Conservation (phyloP, 2,797 vertebrate genomes). For the Stomatorhinus walkeri region DNA sequence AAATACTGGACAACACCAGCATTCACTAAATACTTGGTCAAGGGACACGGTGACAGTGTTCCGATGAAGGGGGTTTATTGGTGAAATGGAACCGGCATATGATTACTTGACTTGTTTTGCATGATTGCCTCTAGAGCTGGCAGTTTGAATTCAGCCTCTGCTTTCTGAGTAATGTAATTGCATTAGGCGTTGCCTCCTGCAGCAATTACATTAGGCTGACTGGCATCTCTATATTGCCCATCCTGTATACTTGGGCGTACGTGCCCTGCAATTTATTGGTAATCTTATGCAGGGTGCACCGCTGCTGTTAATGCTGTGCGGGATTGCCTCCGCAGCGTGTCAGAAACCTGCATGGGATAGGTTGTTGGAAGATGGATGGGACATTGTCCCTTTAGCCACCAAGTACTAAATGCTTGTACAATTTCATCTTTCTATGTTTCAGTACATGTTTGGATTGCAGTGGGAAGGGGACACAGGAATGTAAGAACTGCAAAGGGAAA, state of each 20-base stretch:
- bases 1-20: not conserved
- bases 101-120: not conserved
- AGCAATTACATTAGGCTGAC: not conserved
- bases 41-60: not conserved
- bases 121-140: not conserved
- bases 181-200: not conserved
- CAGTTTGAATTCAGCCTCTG: not conserved
- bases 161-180: not conserved
- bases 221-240: not conserved
- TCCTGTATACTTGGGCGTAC: not conserved
- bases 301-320: not conserved
- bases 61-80: not conserved
- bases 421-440: not conserved
- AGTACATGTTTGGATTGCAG: conserved; percentile 53
- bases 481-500: conserved; percentile 53
- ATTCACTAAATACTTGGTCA: not conserved
- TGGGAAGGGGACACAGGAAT: conserved; percentile 49
- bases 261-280: not conserved
- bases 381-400: not conserved
- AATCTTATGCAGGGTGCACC: not conserved
- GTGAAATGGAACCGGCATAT: not conserved
- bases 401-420: not conserved
- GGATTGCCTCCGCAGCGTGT: not conserved
- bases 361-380: not conserved
- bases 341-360: not conserved